phyloP scores from a whole-genome alignment of 2,113 vertebrate species.

The Rhabdomys dilectus region DNA sequence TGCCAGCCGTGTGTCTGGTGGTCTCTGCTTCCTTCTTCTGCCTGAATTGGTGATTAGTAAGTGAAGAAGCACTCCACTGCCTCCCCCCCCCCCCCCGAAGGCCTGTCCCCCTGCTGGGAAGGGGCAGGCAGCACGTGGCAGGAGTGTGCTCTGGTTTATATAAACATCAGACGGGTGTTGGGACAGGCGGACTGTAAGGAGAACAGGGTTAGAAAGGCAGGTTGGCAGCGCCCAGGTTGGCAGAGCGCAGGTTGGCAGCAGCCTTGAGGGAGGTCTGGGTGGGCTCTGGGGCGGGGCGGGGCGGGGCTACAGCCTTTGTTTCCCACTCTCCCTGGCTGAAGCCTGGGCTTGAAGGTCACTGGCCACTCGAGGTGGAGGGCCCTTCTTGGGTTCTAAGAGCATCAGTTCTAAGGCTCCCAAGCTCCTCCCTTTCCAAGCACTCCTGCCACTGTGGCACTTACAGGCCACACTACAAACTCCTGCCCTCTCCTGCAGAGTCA shows the following conservation, averaged over 20 bases:
- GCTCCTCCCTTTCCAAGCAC: background rate
- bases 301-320: background rate
- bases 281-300: background rate
- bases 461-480: accelerated
- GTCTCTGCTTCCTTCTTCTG: background rate
- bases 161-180: background rate
- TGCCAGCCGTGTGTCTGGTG: background rate
- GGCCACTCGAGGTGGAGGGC: background rate
- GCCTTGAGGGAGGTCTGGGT: background rate
- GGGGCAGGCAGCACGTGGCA: background rate
- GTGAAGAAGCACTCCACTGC: background rate
- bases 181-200: background rate
- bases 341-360: background rate
- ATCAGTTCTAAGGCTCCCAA: background rate
- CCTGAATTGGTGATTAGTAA: background rate
- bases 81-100: background rate
- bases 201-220: background rate
- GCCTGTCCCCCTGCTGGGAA: background rate
- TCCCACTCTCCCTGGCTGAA: background rate
- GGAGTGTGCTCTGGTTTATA: background rate
- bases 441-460: no score
- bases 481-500: background rate
- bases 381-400: background rate
- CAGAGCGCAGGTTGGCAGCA: background rate
- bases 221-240: background rate